A percentile compares a stretch with the other conserved stretches of the same genome.
Conservation (phyloP, 2,888 invertebrate species). For the Neoascia interrupta region DNA sequence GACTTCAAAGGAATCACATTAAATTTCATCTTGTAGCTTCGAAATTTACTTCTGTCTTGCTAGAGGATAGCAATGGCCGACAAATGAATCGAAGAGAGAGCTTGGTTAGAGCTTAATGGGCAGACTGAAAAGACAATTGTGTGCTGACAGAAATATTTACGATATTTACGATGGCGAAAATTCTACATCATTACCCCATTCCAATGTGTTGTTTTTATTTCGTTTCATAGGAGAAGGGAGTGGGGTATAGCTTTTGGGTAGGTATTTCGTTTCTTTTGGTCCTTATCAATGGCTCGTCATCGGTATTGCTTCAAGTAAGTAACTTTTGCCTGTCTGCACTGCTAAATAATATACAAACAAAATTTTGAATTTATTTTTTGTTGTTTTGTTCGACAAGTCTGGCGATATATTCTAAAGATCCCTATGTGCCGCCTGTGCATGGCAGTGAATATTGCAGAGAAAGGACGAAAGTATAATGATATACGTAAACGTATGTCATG, state of each 20-base stretch:
- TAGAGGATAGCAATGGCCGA: not conserved
- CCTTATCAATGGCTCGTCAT: constrained; percentile 64
- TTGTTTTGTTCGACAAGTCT: constrained; percentile 6
- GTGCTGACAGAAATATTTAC: constrained; percentile 53
- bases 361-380: constrained; percentile 31
- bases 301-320: constrained; percentile 39
- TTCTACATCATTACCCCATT: constrained; percentile 59
- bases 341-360: constrained; percentile 34
- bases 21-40: constrained; percentile 61
- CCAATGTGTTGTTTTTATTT: constrained; percentile 44
- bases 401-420: not conserved
- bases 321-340: constrained; percentile 46
- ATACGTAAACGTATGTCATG: too few relatives aligned
- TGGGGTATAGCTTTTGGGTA: too few relatives aligned
- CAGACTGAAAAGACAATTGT: constrained; percentile 32
- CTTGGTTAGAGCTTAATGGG: too few relatives aligned
- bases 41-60: constrained; percentile 25
- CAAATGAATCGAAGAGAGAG: not conserved
- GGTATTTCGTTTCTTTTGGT: constrained; percentile 29
- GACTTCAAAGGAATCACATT: constrained; percentile 65
- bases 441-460: not conserved
- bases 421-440: too few relatives aligned
- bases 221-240: not conserved
- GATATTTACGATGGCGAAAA: constrained; percentile 57
- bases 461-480: constrained; percentile 32